Evolutionary conservation across 2,888 invertebrate species (phyloP).

Genomic region (Drosophila pullipes): DNA sequence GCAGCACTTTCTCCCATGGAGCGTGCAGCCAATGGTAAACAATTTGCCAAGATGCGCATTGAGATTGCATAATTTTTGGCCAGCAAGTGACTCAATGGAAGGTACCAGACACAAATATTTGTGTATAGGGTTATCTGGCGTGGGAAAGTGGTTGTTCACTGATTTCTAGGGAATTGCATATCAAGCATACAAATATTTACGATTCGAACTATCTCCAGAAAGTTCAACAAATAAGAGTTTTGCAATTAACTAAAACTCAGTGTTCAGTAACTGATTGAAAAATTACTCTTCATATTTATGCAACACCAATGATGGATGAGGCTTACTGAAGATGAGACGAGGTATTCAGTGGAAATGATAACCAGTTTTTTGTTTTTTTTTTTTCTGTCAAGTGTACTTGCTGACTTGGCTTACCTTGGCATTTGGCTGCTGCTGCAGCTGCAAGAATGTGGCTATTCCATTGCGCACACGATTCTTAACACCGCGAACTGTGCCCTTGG

Average conservation of each 20-base stretch:
- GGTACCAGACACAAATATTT: conserved; percentile 6
- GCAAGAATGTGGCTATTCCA: conserved; percentile 97
- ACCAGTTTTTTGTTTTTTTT: background rate
- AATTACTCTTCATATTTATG: background rate
- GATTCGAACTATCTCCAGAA: background rate
- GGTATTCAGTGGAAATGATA: background rate
- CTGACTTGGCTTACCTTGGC: conserved; percentile 89
- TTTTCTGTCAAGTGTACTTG: background rate
- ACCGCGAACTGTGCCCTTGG: conserved; percentile 96
- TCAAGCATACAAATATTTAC: background rate
- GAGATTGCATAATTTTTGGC: conserved; percentile 53
- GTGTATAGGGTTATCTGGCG: conserved; percentile 5
- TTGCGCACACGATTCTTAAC: conserved; percentile 97
- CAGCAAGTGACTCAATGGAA: conserved; percentile 33
- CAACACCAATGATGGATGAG: background rate
- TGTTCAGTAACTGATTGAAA: background rate
- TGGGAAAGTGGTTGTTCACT: conserved; percentile 28
- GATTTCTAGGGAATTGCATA: background rate
- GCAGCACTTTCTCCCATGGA: conserved; percentile 68
- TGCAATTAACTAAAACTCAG: no score
- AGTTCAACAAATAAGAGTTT: no score
- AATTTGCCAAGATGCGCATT: conserved; percentile 63
- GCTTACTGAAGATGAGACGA: background rate
- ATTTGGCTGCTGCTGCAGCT: conserved; percentile 90
- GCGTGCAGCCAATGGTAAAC: conserved; percentile 63